These are phyloP conservation scores for Apocheima hispidaria DNA, from an alignment of 2,888 invertebrate species.

Conservation along the genomic window DNA sequence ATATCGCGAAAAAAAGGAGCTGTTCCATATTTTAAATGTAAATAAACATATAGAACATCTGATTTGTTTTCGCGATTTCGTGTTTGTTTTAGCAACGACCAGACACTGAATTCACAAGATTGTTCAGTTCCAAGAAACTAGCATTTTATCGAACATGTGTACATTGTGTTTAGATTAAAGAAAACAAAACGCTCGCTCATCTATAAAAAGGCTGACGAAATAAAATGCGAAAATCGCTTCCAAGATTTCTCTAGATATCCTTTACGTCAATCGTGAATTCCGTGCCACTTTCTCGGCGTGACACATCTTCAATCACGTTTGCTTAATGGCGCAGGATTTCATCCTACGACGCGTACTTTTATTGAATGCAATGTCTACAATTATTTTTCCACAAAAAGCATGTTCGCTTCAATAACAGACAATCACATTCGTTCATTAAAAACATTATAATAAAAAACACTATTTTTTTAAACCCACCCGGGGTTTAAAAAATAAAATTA, in stretches of 20 bases:
- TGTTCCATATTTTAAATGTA: too few relatives aligned
- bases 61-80: too few relatives aligned
- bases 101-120: too few relatives aligned
- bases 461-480: too few relatives aligned
- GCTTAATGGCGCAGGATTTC: constrained; percentile 24
- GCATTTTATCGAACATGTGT: background rate
- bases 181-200: constrained; percentile 18
- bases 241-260: constrained; percentile 24
- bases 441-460: too few relatives aligned
- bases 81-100: too few relatives aligned
- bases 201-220: constrained; percentile 15
- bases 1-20: too few relatives aligned
- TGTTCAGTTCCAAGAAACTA: too few relatives aligned
- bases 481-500: too few relatives aligned
- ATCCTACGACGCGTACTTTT: constrained; percentile 4
- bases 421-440: background rate
- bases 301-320: constrained; percentile 34
- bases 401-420: background rate
- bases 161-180: constrained; percentile 8
- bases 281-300: constrained; percentile 22
- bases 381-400: background rate
- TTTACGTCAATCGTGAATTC: constrained; percentile 29
- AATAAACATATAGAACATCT: too few relatives aligned
- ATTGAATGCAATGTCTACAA: constrained; percentile 16
- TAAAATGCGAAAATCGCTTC: constrained; percentile 26